phyloP scores from a whole-genome alignment of 2,797 vertebrate genomes.

The Catharus ustulatus region DNA sequence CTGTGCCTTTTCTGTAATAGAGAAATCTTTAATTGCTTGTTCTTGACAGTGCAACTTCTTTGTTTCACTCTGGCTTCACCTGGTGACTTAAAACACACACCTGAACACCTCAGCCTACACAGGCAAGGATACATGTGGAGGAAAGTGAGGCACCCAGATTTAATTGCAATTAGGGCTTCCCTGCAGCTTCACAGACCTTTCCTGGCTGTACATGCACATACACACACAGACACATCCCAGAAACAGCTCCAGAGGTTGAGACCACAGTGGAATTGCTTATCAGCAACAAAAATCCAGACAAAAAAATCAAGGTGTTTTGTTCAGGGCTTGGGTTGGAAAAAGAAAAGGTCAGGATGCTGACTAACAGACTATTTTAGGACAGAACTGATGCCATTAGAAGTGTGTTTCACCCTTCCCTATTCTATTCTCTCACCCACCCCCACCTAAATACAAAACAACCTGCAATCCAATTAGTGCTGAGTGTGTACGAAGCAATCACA shows the following conservation, averaged over 20 bases:
- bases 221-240: not conserved
- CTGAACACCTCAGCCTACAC: not conserved
- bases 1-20: not conserved
- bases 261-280: not conserved
- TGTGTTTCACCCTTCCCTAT: not conserved
- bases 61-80: accelerated
- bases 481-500: conserved; percentile 48
- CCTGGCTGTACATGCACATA: not conserved
- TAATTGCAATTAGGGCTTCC: not conserved
- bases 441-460: not conserved
- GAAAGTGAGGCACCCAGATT: not conserved
- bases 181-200: not conserved
- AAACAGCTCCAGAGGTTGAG: not conserved
- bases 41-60: not conserved
- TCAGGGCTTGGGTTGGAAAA: not conserved
- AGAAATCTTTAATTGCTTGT: not conserved
- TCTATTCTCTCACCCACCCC: not conserved
- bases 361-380: conserved; percentile 27
- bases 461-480: conserved; percentile 62
- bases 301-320: not conserved
- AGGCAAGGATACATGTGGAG: not conserved
- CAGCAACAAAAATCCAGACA: not conserved
- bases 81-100: not conserved
- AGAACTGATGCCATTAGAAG: not conserved
- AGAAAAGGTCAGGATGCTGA: not conserved